Evolutionary conservation across 2,888 invertebrate genomes (phyloP).

Genomic region (Apamea epomidion): DNA sequence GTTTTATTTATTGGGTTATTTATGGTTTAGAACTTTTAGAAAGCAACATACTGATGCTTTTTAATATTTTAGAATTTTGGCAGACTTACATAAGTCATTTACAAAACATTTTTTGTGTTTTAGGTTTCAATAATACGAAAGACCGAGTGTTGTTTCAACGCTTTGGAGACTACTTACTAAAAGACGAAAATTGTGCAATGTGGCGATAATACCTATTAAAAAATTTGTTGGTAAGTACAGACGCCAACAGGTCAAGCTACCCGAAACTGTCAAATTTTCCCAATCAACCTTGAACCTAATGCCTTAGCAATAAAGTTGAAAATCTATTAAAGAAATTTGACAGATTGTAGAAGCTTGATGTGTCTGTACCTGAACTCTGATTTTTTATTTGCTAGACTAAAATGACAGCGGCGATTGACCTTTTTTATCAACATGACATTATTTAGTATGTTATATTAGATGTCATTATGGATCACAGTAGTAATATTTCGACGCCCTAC

Average conservation of each 20-base stretch:
- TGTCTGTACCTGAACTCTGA: background rate
- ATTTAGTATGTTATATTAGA: background rate
- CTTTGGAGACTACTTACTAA: background rate
- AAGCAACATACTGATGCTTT: background rate
- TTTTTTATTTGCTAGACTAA: background rate
- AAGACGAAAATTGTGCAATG: background rate
- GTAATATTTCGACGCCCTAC: background rate
- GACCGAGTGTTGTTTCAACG: background rate
- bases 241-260: too few relatives aligned
- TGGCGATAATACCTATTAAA: background rate
- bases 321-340: too few relatives aligned
- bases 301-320: too few relatives aligned
- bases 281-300: too few relatives aligned
- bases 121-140: background rate
- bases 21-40: background rate
- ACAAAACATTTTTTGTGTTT: background rate
- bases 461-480: background rate
- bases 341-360: too few relatives aligned
- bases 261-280: too few relatives aligned
- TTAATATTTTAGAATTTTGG: background rate
- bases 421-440: background rate
- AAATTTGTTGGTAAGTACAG: background rate
- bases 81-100: background rate
- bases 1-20: conserved; percentile 24
- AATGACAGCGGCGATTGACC: background rate